phyloP scores from a whole-genome alignment of 2,113 vertebrate species.

The Pachycephala philippinensis region DNA sequence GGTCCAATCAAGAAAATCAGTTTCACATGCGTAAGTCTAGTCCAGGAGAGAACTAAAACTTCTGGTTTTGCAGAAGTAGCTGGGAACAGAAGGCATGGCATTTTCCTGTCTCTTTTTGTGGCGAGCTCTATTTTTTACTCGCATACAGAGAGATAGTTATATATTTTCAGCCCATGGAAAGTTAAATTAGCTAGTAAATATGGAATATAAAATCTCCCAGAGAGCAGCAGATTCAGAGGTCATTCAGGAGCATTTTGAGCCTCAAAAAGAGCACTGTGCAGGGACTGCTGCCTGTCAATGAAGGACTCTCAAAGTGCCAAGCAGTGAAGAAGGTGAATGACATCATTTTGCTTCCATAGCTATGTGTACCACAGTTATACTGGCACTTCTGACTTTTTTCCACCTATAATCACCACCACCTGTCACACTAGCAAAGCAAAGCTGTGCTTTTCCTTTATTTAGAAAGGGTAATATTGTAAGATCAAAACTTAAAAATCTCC shows the following conservation, averaged over 20 bases:
- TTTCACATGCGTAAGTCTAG: background rate
- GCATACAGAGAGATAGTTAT: background rate
- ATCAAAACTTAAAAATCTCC: background rate
- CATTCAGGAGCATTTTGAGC: background rate
- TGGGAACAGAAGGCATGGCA: background rate
- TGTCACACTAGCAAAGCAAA: background rate
- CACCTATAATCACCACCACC: background rate
- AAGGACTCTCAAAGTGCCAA: background rate
- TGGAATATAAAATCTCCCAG: background rate
- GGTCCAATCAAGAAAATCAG: background rate
- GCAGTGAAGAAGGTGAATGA: background rate
- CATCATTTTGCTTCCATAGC: background rate
- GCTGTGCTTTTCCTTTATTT: background rate
- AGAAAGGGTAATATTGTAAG: background rate
- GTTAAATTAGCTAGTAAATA: background rate
- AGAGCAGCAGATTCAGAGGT: background rate
- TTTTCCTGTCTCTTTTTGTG: constrained; percentile 16
- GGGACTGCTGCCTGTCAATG: background rate
- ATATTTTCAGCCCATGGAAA: background rate
- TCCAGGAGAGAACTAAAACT: background rate
- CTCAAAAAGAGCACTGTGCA: background rate
- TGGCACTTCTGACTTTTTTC: background rate
- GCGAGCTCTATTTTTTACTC: background rate
- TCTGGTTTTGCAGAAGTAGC: constrained; percentile 18
- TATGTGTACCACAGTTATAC: background rate